These are phyloP conservation scores for Passer domesticus DNA, from an alignment of 2,113 vertebrate genomes.

Conservation along the genomic window DNA sequence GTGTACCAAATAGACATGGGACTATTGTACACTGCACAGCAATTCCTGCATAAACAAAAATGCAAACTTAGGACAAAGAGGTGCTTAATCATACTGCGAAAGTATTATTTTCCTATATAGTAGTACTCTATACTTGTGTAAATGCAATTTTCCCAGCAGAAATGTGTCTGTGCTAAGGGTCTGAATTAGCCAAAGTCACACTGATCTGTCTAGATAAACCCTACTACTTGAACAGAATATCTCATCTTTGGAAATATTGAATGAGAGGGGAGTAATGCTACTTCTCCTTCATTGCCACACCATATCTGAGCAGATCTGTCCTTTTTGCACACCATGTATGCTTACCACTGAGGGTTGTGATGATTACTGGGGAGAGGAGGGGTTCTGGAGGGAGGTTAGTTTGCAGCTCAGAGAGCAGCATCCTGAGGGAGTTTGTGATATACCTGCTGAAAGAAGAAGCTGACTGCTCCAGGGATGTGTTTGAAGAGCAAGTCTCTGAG, in stretches of 20 bases:
- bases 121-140: accelerated
- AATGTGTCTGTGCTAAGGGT: background rate
- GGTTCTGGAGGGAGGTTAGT: background rate
- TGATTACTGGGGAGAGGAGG: background rate
- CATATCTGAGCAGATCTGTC: background rate
- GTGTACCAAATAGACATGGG: background rate
- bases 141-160: background rate
- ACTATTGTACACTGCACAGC: background rate
- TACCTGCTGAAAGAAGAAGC: background rate
- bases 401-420: background rate
- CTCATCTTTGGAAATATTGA: background rate
- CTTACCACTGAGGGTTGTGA: background rate
- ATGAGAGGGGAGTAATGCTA: background rate
- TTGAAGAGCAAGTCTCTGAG: background rate
- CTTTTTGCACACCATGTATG: background rate
- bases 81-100: background rate
- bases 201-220: background rate
- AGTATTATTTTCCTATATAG: background rate
- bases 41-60: background rate
- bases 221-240: background rate
- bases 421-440: background rate
- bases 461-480: background rate
- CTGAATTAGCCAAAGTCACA: background rate
- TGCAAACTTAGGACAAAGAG: background rate
- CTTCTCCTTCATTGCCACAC: background rate